Evolutionary conservation across 1,140 invertebrate genomes (phyloP).

Genomic region (Drosophila mojavensis): DNA sequence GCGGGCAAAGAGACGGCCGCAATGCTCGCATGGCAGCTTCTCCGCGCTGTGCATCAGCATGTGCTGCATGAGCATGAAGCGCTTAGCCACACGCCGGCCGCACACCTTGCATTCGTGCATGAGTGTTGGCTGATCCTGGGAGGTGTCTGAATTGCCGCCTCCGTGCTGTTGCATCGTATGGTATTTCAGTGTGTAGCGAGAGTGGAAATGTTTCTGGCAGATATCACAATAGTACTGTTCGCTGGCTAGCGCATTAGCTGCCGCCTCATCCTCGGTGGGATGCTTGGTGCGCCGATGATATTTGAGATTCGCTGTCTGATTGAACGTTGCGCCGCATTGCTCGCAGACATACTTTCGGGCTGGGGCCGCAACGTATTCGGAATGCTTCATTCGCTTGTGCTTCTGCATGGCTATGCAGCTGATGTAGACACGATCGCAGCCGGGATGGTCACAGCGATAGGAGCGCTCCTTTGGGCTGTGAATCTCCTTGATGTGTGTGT

Average conservation of each 20-base stretch:
- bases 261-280: slow-evolving; percentile 68
- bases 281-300: slow-evolving; percentile 75
- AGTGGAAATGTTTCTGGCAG: slow-evolving; percentile 77
- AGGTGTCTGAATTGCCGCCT: neutral
- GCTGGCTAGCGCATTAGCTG: slow-evolving; percentile 38
- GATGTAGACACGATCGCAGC: slow-evolving; percentile 71
- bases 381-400: slow-evolving; percentile 73
- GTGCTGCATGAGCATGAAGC: slow-evolving; percentile 79
- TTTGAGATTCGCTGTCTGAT: slow-evolving; percentile 73
- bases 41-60: slow-evolving; percentile 75
- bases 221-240: slow-evolving; percentile 58
- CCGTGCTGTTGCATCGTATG: slow-evolving; percentile 73
- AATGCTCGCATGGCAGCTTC: slow-evolving; percentile 78
- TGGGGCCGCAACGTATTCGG: neutral
- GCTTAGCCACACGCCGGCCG: slow-evolving; percentile 73
- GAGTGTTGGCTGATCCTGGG: slow-evolving; percentile 10
- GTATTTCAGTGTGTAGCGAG: slow-evolving; percentile 75
- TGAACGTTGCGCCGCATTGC: slow-evolving; percentile 75
- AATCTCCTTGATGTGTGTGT: slow-evolving; percentile 76
- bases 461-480: slow-evolving; percentile 57
- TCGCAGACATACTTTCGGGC: slow-evolving; percentile 68
- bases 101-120: slow-evolving; percentile 75
- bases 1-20: slow-evolving; percentile 68
- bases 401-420: slow-evolving; percentile 72
- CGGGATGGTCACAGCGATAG: slow-evolving; percentile 60